These are phyloP conservation scores for Tenebrosternarchus preto DNA, from an alignment of 2,113 vertebrate species.

Conservation along the genomic window DNA sequence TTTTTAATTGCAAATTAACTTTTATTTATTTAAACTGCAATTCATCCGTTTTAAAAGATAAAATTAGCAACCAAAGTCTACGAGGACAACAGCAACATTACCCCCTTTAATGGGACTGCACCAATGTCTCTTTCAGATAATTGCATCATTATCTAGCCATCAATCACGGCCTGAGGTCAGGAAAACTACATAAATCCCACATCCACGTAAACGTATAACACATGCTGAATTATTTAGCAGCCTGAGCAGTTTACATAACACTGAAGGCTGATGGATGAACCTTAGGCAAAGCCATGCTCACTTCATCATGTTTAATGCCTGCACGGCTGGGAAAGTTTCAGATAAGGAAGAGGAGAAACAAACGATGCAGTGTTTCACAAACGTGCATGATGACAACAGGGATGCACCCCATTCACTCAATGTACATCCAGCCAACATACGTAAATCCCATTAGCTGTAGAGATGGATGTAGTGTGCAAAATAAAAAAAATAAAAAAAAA, in stretches of 20 bases:
- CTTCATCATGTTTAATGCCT: conserved; percentile 56
- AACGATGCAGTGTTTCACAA: conserved; percentile 6
- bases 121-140: conserved; percentile 57
- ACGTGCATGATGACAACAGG: background rate
- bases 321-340: conserved; percentile 20
- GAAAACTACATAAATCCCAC: conserved; percentile 51
- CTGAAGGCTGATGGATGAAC: conserved; percentile 60
- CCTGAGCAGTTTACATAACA: conserved; percentile 49
- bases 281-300: conserved; percentile 42
- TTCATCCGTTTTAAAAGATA: conserved; percentile 35
- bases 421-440: background rate
- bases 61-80: conserved; percentile 51
- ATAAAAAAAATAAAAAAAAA: too few species aligned
- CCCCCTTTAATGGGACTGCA: conserved; percentile 59
- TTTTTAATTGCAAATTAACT: conserved; percentile 9
- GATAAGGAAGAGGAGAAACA: conserved; percentile 33
- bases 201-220: conserved; percentile 42
- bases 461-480: background rate
- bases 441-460: background rate
- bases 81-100: conserved; percentile 65
- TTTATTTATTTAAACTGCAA: conserved; percentile 2
- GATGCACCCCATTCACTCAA: background rate
- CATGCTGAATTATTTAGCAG: conserved; percentile 55
- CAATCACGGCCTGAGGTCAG: conserved; percentile 53
- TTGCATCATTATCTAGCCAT: conserved; percentile 65